Evolutionary conservation across 2,113 vertebrate genomes (phyloP), one percentile per base, ranked within the genome.

Genomic region (Clinocottus analis): DNA sequence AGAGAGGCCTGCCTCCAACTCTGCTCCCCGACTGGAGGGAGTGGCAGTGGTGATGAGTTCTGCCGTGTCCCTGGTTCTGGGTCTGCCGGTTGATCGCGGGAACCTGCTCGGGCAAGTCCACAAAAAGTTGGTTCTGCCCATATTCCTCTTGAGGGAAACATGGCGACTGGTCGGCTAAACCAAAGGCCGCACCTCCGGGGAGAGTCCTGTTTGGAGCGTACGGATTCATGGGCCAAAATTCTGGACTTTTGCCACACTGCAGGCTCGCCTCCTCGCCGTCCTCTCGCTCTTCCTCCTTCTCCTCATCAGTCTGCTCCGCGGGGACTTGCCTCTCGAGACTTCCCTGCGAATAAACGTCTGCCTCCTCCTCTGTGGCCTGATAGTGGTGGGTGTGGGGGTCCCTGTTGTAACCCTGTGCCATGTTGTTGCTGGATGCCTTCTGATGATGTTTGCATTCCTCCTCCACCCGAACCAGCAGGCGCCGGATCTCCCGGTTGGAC

Each of bases 391-490:
- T 92, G 67, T 97, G 96, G 0, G 95, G 95, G 83, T 94, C 95
- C 79, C 90, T 91, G 12, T 69, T 80, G 59, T 90, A 82, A 65
- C 87, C 84, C 63, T 88, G 91, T 6, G 87, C 60, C 4, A 87
- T 45, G 68, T 49, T 88, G 71, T 58, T 95, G 96, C 72, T 95
- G 93, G n/a, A 87, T 86, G 68, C 27, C 92, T 74, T 93, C 90
- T 97, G 97, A 41, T 98, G 84, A 70, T 98, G 97, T 61, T 93
- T 96, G 83, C 95, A 98, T 66, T 99, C 98, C 68, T 99, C 98
- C 87, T 99, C 97, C 4, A 99, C 97, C 0, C 98, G 96, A 19
- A 93, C 87, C 85, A 99, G 92, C 16, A 99, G 95, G 59, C 98
- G 94, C 58, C 93, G 94, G 87, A 99, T 97, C 93, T 99, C 98